Evolutionary conservation across 2,888 invertebrate species (phyloP), one percentile per base, ranked within the genome.

Genomic region (Pimpla rufipes): DNA sequence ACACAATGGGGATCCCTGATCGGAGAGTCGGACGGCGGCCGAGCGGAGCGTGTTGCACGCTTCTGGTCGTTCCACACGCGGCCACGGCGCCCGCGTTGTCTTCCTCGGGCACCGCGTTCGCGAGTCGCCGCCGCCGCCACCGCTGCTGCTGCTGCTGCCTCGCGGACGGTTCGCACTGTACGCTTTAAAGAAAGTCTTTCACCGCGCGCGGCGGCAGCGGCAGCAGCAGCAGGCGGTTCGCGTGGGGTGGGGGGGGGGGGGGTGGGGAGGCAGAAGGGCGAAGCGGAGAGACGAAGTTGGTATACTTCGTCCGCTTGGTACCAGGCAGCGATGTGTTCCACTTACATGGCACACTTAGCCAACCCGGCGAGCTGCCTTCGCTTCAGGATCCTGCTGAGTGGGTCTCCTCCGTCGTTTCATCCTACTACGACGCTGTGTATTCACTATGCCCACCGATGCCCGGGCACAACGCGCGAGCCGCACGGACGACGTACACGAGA

Each of bases 281-380:
- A 89, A 88, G 89, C 90, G 90, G 89, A 29, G 89, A 29, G 29
- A 92, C 89, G 86, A 89, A 88, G 89, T 89, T 89, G 91, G 92
- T 92, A 91, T 89, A 93, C 92, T 92, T 91, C 89, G 90, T 92
- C 91, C 89, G 90, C 88, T 86, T 88, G 91, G 92, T 93, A 90
- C 92, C 92, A 92, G 92, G 92, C 91, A 91, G 91, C 91, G 93
- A 92, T 91, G 93, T 92, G 93, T 92, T 92, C 93, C 89, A 93
- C 93, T 93, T 93, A 92, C 90, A 88, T 91, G 93, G 91, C 93
- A 93, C 92, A 93, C 93, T 93, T 93, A 90, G 83, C 89, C 86
- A 88, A 86, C 83, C 80, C 77, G 74, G 76, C 66, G 66, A 76
- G 81, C 52, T 55, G 68, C 85, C 88, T 86, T 90, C 89, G 89